phyloP scores from a whole-genome alignment of 2,888 invertebrate species.

The Andrena chrysosceles region DNA sequence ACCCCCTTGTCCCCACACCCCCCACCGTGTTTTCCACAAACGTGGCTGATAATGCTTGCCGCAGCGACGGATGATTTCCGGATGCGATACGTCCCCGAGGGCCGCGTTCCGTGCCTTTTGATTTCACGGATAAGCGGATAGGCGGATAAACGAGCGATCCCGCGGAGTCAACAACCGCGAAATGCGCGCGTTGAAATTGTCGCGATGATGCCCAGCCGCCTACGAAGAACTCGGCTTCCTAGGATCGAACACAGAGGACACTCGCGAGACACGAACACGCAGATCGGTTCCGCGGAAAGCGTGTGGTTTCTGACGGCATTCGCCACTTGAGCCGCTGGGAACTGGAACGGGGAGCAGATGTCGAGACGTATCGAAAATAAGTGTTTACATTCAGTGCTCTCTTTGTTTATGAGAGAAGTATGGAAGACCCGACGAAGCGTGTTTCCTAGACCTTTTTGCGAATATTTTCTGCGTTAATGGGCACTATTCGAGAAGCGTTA shows the following conservation, averaged over 20 bases:
- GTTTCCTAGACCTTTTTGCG: neutral
- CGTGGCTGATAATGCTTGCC: slow-evolving; percentile 42
- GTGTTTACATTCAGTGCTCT: neutral
- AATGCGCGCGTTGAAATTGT: slow-evolving; percentile 44
- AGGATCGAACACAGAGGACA: slow-evolving; percentile 1
- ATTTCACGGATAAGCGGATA: slow-evolving; percentile 61
- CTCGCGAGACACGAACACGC: neutral
- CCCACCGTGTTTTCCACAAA: slow-evolving; percentile 32
- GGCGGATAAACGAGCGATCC: slow-evolving; percentile 23
- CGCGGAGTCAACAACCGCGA: slow-evolving; percentile 62
- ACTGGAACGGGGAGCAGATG: neutral
- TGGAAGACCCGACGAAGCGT: neutral
- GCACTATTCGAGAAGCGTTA: neutral
- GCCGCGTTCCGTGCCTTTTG: slow-evolving; percentile 21
- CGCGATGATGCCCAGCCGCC: slow-evolving; percentile 15
- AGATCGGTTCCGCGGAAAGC: slow-evolving; percentile 1
- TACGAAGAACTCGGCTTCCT: slow-evolving; percentile 18
- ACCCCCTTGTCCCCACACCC: slow-evolving; percentile 5
- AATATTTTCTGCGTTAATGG: neutral
- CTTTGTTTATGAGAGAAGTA: neutral
- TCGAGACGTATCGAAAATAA: neutral
- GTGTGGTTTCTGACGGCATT: slow-evolving; percentile 1
- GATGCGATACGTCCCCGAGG: slow-evolving; percentile 49
- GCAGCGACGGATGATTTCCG: slow-evolving; percentile 54
- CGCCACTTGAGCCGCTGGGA: neutral